Conservation (phyloP, 2,888 invertebrate species). For the Cheilosia vulpina region DNA sequence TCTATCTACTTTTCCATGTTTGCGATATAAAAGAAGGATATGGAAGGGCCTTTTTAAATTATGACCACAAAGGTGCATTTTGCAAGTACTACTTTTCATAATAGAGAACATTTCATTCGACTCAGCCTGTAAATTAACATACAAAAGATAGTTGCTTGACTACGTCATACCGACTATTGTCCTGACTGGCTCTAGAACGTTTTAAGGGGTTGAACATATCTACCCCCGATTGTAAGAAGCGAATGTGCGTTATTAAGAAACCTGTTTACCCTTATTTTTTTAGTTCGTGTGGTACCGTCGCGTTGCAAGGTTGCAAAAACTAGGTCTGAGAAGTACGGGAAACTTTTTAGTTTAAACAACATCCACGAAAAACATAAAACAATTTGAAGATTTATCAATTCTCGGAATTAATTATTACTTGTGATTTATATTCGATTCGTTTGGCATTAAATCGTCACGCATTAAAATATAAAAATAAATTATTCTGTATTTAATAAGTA, state of each 20-base stretch:
- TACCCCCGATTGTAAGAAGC: background rate
- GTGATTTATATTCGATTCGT: background rate
- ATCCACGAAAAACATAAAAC: background rate
- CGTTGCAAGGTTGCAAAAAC: conserved; percentile 3
- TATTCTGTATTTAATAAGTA: too few relatives aligned
- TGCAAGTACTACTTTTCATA: too few relatives aligned
- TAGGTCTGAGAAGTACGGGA: too few relatives aligned
- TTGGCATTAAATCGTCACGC: background rate
- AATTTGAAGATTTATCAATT: background rate
- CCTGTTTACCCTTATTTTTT: conserved; percentile 32
- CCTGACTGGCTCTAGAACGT: too few relatives aligned
- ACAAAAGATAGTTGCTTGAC: too few relatives aligned
- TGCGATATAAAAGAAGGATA: too few relatives aligned
- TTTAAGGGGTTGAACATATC: background rate
- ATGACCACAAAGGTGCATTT: too few relatives aligned
- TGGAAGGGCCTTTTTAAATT: too few relatives aligned
- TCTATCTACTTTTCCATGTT: too few relatives aligned
- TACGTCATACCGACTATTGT: too few relatives aligned
- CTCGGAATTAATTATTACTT: background rate
- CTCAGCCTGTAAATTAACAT: too few relatives aligned
- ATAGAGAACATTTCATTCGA: too few relatives aligned
- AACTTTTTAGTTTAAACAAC: background rate
- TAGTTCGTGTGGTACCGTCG: conserved; percentile 42
- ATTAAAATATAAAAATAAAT: background rate
- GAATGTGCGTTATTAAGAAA: conserved; percentile 6